Evolutionary conservation across 2,797 vertebrate genomes (phyloP), one percentile per base, ranked within the genome.

Genomic region (Benthosema pterotum): DNA sequence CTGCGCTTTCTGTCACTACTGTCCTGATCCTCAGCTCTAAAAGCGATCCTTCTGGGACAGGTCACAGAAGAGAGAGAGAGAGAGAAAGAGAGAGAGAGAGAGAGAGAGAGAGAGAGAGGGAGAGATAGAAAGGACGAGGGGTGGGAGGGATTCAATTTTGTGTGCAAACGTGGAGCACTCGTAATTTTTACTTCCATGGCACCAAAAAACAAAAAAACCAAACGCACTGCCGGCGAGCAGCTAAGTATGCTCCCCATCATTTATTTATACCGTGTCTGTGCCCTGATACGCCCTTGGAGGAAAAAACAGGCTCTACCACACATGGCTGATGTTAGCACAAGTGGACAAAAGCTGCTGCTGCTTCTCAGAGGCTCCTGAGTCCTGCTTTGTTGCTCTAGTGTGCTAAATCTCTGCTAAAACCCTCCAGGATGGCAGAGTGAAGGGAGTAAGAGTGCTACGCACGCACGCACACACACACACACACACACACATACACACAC

Each of bases 201-300:
- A 38, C 32, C 32, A 38, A 38, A 85, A n/a, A n/a, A n/a, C n/a
- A n/a, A n/a, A n/a, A n/a, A n/a, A n/a, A n/a, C n/a, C n/a, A n/a
- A 87, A 86, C 76, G 83, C 72, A 79, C 85, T 71, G 76, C 78
- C 3, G 32, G 7, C 7, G 32, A 38, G 28, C 6, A 72, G 77
- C 83, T 74, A 58, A n/a, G n/a, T n/a, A n/a, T n/a, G 67, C 86
- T 84, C 71, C 71, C 61, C 76, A 86, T 90, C 42, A 85, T 87
- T 88, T 86, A 89, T 88, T 89, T 82, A 89, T 84, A 75, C 57
- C 53, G 22, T 11, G n/a, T n/a, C n/a, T n/a, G 4, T 77, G 72
- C 57, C 76, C 82, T 70, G 77, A 63, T 75, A 72, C 72, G 77
- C 72, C 81, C 83, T 77, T 78, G 4, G 63, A 75, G 52, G n/a